These are phyloP conservation scores for Trissolcus japonicus DNA, from an alignment of 2,888 invertebrate genomes.

Conservation along the genomic window DNA sequence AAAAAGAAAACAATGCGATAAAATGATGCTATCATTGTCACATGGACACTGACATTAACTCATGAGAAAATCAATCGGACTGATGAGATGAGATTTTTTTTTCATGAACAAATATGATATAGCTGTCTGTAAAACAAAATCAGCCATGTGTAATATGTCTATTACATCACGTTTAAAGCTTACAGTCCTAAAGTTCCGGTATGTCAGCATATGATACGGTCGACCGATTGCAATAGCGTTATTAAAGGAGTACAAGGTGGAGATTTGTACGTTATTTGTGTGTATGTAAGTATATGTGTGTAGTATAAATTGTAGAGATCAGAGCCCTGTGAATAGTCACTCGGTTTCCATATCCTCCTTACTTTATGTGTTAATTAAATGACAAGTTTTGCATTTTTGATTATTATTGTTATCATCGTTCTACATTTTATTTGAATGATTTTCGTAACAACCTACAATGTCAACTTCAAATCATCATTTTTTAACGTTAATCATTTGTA, in stretches of 20 bases:
- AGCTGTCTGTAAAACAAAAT: slow-evolving; percentile 40
- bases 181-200: slow-evolving; percentile 54
- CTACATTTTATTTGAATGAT: too few relatives aligned
- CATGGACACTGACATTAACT: not conserved
- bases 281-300: slow-evolving; percentile 14
- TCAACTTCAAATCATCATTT: too few relatives aligned
- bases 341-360: slow-evolving; percentile 31
- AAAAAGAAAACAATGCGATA: too few relatives aligned
- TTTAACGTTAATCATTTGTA: too few relatives aligned
- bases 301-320: slow-evolving; percentile 33
- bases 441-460: not conserved
- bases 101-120: not conserved
- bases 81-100: slow-evolving; percentile 23
- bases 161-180: slow-evolving; percentile 50
- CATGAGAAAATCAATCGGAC: slow-evolving; percentile 42
- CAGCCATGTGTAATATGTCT: slow-evolving; percentile 46
- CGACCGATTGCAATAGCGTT: slow-evolving; percentile 51
- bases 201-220: slow-evolving; percentile 54
- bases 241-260: slow-evolving; percentile 50
- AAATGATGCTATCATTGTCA: slow-evolving; percentile 11
- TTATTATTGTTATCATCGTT: slow-evolving; percentile 3
- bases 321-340: slow-evolving; percentile 36
- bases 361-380: slow-evolving; percentile 32
- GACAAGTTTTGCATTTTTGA: slow-evolving; percentile 16
- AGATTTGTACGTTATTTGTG: slow-evolving; percentile 44